A percentile compares a stretch with the other conserved stretches of the same genome.
phyloP scores from a whole-genome alignment of 1,140 invertebrate species.

The Lysiphlebus fabarum region DNA sequence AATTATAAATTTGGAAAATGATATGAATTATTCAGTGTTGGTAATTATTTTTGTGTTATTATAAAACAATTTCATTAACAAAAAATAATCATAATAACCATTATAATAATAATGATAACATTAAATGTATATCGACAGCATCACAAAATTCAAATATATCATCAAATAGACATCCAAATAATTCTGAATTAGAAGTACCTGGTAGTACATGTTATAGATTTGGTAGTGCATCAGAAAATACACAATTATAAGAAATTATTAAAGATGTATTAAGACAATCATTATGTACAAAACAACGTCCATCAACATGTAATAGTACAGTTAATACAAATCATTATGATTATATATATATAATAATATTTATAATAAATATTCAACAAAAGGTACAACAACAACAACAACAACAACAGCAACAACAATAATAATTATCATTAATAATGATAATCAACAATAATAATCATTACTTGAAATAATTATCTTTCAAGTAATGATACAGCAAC shows the following conservation, averaged over 20 bases:
- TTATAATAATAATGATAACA: slow-evolving; percentile 48
- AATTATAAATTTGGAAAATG: no score
- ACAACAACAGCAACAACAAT: no score
- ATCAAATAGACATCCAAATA: slow-evolving; percentile 55
- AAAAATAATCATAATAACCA: slow-evolving; percentile 53
- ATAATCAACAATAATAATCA: no score
- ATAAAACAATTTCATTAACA: slow-evolving; percentile 58
- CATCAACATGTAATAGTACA: slow-evolving; percentile 48
- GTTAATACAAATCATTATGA: slow-evolving; percentile 22
- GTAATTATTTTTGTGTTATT: no score
- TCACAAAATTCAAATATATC: slow-evolving; percentile 42
- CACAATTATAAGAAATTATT: slow-evolving; percentile 97
- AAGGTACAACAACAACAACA: no score
- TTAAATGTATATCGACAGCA: slow-evolving; percentile 38
- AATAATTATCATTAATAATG: no score
- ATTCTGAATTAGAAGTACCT: slow-evolving; percentile 56
- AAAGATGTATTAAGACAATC: slow-evolving; percentile 84
- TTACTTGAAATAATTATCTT: no score
- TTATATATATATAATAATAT: no score
- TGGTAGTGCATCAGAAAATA: slow-evolving; percentile 97
- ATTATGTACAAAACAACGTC: slow-evolving; percentile 51
- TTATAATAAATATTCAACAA: no score
- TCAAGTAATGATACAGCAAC: slow-evolving; percentile 22
- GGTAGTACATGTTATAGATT: slow-evolving; percentile 77
- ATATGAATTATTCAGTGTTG: no score